Evolutionary conservation across 2,888 invertebrate species (phyloP).

Genomic region (Ophioninae sp.): DNA sequence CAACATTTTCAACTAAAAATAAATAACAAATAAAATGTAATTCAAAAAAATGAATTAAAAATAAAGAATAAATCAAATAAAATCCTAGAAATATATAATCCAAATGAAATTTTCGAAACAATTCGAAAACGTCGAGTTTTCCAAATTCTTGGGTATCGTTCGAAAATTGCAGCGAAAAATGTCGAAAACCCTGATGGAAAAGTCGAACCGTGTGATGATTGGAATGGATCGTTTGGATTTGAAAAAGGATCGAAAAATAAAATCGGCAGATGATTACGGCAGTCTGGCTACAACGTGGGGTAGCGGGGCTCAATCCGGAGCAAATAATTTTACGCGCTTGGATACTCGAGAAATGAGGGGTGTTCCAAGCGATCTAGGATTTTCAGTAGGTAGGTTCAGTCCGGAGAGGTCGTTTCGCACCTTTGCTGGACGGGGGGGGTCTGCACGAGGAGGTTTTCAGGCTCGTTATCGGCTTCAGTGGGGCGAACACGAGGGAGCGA

Average conservation of each 20-base stretch:
- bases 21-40: no score
- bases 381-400: not conserved
- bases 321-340: constrained; percentile 12
- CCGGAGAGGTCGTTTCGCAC: constrained; percentile 10
- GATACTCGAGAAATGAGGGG: not conserved
- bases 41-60: no score
- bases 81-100: no score
- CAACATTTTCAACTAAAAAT: no score
- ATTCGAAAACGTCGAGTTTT: no score
- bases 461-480: constrained; percentile 54
- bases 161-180: no score
- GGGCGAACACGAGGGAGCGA: constrained; percentile 43
- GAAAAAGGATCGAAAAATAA: not conserved
- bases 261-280: not conserved
- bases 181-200: no score
- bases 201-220: no score
- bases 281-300: not conserved
- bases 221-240: no score
- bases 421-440: not conserved
- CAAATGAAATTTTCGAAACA: no score
- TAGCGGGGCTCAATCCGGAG: not conserved
- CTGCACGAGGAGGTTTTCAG: constrained; percentile 25
- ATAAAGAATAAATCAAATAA: no score
- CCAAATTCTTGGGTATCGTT: no score
- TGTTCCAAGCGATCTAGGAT: constrained; percentile 30